These are phyloP conservation scores for Choristoneura rosaceana DNA, from an alignment of 2,888 invertebrate species.

Conservation along the genomic window DNA sequence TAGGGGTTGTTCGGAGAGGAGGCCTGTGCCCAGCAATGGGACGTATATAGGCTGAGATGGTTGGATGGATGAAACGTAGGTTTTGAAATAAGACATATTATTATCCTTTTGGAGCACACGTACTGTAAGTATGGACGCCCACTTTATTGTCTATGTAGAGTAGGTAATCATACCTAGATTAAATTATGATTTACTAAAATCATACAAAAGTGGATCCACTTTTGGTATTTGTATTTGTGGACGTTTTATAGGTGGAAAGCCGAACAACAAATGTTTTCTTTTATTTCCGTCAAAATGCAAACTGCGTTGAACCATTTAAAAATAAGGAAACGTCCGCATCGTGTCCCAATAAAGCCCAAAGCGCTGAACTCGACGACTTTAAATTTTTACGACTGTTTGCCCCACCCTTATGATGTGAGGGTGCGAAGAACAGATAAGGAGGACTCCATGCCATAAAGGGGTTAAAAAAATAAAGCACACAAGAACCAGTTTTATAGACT, in stretches of 20 bases:
- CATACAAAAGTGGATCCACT: too few species aligned
- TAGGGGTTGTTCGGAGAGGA: too few species aligned
- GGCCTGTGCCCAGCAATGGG: too few species aligned
- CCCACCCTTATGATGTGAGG: slow-evolving; percentile 33
- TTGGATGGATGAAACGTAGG: too few species aligned
- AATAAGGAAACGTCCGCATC: slow-evolving; percentile 4
- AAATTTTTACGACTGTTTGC: slow-evolving; percentile 36
- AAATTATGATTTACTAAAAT: too few species aligned
- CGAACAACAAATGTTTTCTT: neutral
- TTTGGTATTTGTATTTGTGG: too few species aligned
- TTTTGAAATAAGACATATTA: too few species aligned
- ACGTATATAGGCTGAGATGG: too few species aligned
- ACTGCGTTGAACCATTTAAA: neutral
- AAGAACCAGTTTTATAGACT: slow-evolving; percentile 28
- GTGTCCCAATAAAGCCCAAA: slow-evolving; percentile 10
- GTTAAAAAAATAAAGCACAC: slow-evolving; percentile 37
- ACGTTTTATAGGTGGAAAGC: neutral
- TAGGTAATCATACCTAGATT: too few species aligned
- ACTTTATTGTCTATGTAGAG: too few species aligned
- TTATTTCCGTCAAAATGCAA: neutral
- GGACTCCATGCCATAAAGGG: slow-evolving; percentile 36
- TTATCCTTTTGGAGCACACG: too few species aligned
- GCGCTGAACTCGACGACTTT: slow-evolving; percentile 19
- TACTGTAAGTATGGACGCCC: too few species aligned
- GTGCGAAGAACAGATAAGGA: slow-evolving; percentile 39